phyloP scores from a whole-genome alignment of 2,797 vertebrate genomes.

The Apogon hyalosoma region DNA sequence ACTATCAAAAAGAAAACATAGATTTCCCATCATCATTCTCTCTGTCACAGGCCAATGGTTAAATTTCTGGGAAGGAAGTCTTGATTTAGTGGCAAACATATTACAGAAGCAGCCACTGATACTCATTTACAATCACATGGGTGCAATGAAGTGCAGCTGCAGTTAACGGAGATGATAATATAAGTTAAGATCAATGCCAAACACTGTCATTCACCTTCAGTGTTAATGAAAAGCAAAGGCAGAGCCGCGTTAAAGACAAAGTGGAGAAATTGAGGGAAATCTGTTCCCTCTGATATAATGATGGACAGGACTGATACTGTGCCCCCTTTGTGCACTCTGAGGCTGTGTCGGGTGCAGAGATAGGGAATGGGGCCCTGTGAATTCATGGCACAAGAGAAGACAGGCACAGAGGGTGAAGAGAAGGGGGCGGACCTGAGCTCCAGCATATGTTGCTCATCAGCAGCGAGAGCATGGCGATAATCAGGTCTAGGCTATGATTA shows the following conservation, averaged over 20 bases:
- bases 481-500: constrained; percentile 34
- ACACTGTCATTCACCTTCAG: constrained; percentile 2
- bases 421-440: constrained; percentile 24
- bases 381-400: constrained; percentile 44
- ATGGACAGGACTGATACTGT: constrained; percentile 45
- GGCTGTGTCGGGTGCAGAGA: constrained; percentile 57
- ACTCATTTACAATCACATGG: constrained; percentile 18
- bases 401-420: constrained; percentile 44
- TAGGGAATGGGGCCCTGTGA: constrained; percentile 61
- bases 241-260: background rate
- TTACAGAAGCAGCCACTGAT: constrained; percentile 30
- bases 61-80: constrained; percentile 68
- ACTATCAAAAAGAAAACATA: constrained; percentile 79
- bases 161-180: constrained; percentile 16
- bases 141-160: background rate
- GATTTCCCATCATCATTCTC: constrained; percentile 71
- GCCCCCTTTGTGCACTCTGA: constrained; percentile 61
- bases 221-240: background rate
- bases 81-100: constrained; percentile 40
- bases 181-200: constrained; percentile 30
- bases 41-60: constrained; percentile 40
- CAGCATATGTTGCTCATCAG: constrained; percentile 49
- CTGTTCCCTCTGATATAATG: constrained; percentile 40
- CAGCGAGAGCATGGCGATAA: constrained; percentile 31
- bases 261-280: constrained; percentile 39